A percentile compares a stretch with the other conserved stretches of the same genome.
phyloP scores from a whole-genome alignment of 2,113 vertebrate species.

The Campylorhamphus procurvoides region DNA sequence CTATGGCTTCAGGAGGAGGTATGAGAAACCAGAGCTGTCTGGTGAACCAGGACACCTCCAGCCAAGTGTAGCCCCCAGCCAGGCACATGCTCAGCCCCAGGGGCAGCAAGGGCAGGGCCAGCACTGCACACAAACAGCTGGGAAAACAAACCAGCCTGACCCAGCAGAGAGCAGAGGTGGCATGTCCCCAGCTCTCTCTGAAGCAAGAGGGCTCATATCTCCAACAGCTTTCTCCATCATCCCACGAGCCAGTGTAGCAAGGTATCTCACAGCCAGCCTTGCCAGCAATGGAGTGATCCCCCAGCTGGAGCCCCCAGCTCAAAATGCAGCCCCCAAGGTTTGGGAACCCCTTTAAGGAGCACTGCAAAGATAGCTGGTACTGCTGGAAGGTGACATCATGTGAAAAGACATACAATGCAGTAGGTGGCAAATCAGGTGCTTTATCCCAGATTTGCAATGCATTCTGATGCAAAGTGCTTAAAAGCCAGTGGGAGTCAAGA shows the following conservation, averaged over 20 bases:
- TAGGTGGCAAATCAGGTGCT: not conserved
- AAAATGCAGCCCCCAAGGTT: not conserved
- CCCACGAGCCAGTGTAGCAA: not conserved
- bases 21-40: not conserved
- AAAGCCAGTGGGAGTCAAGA: slow-evolving; percentile 30
- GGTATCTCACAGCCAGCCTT: not conserved
- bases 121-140: not conserved
- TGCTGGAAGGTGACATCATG: not conserved
- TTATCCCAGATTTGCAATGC: not conserved
- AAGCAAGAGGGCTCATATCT: not conserved
- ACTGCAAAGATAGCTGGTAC: not conserved
- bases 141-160: not conserved
- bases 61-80: not conserved
- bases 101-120: rapidly evolving
- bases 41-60: not conserved
- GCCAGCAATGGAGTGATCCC: not conserved
- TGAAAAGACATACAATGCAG: not conserved
- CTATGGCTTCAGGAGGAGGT: not conserved
- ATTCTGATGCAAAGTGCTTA: slow-evolving; percentile 36
- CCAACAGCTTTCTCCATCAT: not conserved
- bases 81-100: not conserved
- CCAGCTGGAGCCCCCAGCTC: not conserved
- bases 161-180: not conserved
- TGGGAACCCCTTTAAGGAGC: not conserved
- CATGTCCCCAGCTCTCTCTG: not conserved